Percentiles rank a stretch among this genome's conserved stretches.
Evolutionary conservation across 2,113 vertebrate species (phyloP).

Genomic region (Seriola aureovittata): DNA sequence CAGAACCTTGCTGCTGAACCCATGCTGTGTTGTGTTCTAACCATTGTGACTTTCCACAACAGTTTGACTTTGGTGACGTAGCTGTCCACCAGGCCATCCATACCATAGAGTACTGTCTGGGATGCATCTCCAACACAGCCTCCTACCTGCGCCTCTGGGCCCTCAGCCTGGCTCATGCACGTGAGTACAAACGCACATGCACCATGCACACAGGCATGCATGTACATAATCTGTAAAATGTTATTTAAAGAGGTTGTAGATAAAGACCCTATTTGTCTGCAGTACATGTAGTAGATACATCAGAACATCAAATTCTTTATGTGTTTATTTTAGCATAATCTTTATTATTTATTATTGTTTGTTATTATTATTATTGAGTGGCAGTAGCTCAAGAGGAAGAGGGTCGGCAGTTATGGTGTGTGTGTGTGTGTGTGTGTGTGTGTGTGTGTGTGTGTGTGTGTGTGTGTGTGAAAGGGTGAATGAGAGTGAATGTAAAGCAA

Average conservation of each 20-base stretch:
- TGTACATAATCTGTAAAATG: background rate
- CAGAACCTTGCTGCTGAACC: no score
- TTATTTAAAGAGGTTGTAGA: background rate
- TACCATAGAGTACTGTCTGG: slow-evolving; percentile 98
- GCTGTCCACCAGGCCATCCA: slow-evolving; percentile 98
- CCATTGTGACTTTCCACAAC: slow-evolving; percentile 48
- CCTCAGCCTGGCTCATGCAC: slow-evolving; percentile 96
- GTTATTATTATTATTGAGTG: no score
- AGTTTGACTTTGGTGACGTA: slow-evolving; percentile 96
- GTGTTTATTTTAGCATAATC: background rate
- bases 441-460: no score
- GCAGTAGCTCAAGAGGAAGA: no score
- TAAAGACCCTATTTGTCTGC: background rate
- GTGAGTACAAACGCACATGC: slow-evolving; percentile 82
- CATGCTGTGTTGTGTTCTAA: background rate
- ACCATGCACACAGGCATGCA: background rate
- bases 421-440: no score
- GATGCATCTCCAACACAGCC: slow-evolving; percentile 98
- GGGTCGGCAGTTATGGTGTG: no score
- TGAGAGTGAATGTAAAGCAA: no score
- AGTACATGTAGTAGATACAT: background rate
- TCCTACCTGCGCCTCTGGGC: slow-evolving; percentile 98
- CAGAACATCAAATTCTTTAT: background rate
- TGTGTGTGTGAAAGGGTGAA: no score
- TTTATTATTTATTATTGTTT: background rate